These are phyloP conservation scores for Anodontia alba DNA, from an alignment of 2,888 invertebrate species.

Conservation along the genomic window DNA sequence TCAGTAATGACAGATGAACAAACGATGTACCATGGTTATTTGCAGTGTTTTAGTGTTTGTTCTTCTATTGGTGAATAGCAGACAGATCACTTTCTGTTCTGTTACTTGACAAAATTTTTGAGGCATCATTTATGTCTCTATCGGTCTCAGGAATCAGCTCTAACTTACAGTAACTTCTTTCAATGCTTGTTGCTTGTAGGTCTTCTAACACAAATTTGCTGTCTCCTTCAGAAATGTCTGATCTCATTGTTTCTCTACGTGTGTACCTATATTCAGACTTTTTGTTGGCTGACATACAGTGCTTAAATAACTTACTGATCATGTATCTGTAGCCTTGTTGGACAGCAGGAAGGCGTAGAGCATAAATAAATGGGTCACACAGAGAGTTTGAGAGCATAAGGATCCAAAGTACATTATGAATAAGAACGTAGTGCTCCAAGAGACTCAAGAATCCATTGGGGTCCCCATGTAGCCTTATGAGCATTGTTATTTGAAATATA, in stretches of 20 bases:
- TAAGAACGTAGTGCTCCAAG: neutral
- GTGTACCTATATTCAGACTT: neutral
- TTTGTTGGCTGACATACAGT: neutral
- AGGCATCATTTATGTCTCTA: no score
- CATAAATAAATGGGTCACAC: conserved; percentile 75
- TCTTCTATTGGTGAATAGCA: no score
- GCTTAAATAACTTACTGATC: conserved; percentile 20
- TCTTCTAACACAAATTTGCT: neutral
- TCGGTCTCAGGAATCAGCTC: no score
- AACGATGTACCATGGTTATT: no score
- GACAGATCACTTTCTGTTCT: no score
- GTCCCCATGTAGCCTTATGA: neutral
- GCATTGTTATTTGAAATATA: conserved; percentile 65
- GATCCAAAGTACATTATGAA: conserved; percentile 65
- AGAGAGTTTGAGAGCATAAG: conserved; percentile 68
- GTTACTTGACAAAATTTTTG: no score
- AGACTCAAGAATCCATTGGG: neutral
- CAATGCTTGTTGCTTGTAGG: neutral
- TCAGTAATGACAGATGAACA: no score
- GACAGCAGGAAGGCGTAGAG: conserved; percentile 69
- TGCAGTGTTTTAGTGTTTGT: no score
- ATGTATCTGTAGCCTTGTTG: conserved; percentile 64
- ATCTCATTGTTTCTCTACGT: neutral
- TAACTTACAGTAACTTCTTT: neutral
- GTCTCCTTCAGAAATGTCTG: neutral